Evolutionary conservation across 2,888 invertebrate genomes (phyloP), one percentile per base, ranked within the genome.

Genomic region (Coleophora deauratella): DNA sequence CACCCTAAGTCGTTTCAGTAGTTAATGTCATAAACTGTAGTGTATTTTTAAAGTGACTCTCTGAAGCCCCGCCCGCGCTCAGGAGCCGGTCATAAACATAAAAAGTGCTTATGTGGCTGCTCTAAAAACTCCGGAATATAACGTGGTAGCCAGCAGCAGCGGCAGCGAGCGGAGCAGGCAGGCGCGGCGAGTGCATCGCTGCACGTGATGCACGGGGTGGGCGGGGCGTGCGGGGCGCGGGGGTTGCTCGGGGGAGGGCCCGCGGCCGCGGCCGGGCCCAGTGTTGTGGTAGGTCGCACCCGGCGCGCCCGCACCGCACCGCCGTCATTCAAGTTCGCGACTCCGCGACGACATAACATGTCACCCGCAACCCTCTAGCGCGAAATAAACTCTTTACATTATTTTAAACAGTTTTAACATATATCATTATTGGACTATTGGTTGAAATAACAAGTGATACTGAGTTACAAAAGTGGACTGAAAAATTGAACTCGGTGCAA

Each of bases 261-360:
- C 70, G 66, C 58, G 48, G 46, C 47, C 46, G 55, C 62, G 47
- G 55, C 57, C 58, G 57, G 54, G 67, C 60, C 57, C 80, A 81
- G 89, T 89, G 87, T 89, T 89, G 89, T 88, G 88, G 88, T 88
- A 89, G 89, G 89, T 89, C 88, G 84, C 77, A 66, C 62, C 54
- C 66, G 66, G 72, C 57, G 68, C 68, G 73, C 72, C 62, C 72
- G 77, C 66, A 64, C 59, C 62, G 69, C 66, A 62, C 63, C 55
- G 43, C 48, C 40, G 53, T 62, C 74, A 79, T 66, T 75, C 71
- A 62, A 67, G 51, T 64, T 67, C 76, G 71, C 66, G 75, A 75
- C 71, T 62, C 64, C 72, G 71, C 59, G 65, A 57, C 67, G 70
- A 60, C 56, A 63, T 63, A 73, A 77, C 80, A 77, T 79, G 72